These are phyloP conservation scores for Amphipoea oculea DNA, from an alignment of 2,888 invertebrate genomes.

Conservation along the genomic window DNA sequence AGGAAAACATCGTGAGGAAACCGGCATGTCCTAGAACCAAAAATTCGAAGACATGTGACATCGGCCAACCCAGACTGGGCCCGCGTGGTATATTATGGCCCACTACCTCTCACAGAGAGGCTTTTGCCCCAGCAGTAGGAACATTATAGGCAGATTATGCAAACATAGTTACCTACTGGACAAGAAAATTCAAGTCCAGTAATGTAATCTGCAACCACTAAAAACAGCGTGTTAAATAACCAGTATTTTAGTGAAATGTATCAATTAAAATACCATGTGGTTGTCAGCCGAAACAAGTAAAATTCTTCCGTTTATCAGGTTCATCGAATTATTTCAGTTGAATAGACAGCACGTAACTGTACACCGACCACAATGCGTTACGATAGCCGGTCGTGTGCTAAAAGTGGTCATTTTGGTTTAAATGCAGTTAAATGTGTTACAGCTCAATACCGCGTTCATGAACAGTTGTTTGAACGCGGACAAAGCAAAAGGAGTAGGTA, in stretches of 20 bases:
- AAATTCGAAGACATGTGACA: too few relatives aligned
- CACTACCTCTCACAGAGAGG: too few relatives aligned
- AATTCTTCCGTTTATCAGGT: conserved; percentile 53
- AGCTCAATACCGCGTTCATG: conserved; percentile 9
- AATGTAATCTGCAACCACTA: background rate
- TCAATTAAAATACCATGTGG: conserved; percentile 49
- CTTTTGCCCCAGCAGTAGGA: background rate
- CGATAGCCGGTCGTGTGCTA: conserved; percentile 28
- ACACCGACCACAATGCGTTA: conserved; percentile 46
- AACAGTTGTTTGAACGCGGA: background rate
- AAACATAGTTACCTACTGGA: background rate
- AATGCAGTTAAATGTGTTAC: conserved; percentile 33
- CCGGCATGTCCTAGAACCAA: too few relatives aligned
- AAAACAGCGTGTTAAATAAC: conserved; percentile 4
- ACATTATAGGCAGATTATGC: background rate
- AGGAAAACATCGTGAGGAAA: too few relatives aligned
- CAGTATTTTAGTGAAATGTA: conserved; percentile 38
- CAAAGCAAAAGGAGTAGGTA: background rate
- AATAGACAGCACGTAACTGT: conserved; percentile 47
- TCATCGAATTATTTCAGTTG: conserved; percentile 53
- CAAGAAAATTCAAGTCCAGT: background rate
- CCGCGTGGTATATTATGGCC: too few relatives aligned
- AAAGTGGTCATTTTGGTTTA: conserved; percentile 42
- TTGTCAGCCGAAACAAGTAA: conserved; percentile 33
- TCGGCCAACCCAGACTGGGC: too few relatives aligned